These are phyloP conservation scores for Halcyon malimbica DNA, from an alignment of 2,113 vertebrate genomes.

Conservation along the genomic window DNA sequence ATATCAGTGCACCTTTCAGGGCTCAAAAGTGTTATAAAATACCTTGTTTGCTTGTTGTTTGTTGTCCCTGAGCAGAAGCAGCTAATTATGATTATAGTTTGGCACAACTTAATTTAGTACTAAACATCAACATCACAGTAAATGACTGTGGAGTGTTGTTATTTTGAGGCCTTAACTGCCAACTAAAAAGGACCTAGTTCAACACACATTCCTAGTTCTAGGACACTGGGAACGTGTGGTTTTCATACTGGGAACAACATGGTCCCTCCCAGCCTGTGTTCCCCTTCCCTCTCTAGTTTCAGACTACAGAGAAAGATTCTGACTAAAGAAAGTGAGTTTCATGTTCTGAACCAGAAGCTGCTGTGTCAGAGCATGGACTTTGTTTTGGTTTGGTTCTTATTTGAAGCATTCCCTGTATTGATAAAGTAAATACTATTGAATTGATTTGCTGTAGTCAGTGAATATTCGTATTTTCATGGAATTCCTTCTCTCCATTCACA, in stretches of 20 bases:
- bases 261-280: not conserved
- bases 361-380: not conserved
- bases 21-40: not conserved
- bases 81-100: not conserved
- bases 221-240: not conserved
- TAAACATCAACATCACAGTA: not conserved
- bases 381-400: not conserved
- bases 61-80: not conserved
- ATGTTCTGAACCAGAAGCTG: not conserved
- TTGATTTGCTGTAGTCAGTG: not conserved
- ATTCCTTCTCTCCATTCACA: not conserved
- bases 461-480: not conserved
- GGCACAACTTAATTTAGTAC: not conserved
- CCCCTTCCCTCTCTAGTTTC: not conserved
- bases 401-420: not conserved
- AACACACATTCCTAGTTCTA: too few relatives aligned
- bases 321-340: not conserved
- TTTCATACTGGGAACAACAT: not conserved
- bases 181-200: not conserved
- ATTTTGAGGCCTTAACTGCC: not conserved
- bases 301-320: not conserved
- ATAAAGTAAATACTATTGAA: not conserved
- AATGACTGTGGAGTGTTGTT: not conserved
- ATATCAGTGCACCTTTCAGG: not conserved
- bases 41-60: not conserved